Conservation (phyloP, 2,797 vertebrate genomes). For the Phrynocephalus vlangalii region DNA sequence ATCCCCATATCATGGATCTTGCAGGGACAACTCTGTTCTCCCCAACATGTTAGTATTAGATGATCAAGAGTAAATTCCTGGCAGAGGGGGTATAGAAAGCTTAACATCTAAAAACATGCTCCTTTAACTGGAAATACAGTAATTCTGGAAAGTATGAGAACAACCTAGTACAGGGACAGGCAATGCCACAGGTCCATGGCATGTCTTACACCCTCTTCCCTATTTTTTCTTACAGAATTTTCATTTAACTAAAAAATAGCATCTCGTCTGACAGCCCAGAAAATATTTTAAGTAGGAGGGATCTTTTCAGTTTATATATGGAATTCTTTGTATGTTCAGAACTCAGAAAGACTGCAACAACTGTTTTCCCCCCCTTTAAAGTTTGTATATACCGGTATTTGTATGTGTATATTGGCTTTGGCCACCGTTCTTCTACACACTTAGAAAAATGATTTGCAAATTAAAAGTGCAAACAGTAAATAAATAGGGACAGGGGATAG, state of each 20-base stretch:
- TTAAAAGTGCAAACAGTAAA: too few species aligned
- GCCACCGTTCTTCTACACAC: too few species aligned
- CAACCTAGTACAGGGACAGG: background rate
- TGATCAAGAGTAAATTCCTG: background rate
- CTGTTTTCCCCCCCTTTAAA: too few species aligned
- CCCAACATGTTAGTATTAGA: background rate
- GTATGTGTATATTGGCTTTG: too few species aligned
- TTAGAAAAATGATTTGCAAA: too few species aligned
- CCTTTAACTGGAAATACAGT: background rate
- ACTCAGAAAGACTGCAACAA: background rate
- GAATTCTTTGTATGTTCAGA: background rate
- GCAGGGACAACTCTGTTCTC: background rate
- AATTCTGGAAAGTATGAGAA: background rate
- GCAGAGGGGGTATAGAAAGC: background rate
- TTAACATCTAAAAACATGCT: background rate
- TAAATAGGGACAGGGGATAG: too few species aligned
- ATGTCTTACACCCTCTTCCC: too few species aligned
- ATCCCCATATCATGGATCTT: background rate
- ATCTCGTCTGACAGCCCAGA: too few species aligned
- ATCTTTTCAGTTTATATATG: background rate
- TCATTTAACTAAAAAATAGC: too few species aligned
- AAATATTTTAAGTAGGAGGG: background rate
- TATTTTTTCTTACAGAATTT: too few species aligned
- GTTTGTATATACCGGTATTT: too few species aligned
- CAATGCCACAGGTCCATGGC: too few species aligned